Base-by-base conservation (phyloP, 2,113 vertebrate genomes). In the Micromys minutus region DNA sequence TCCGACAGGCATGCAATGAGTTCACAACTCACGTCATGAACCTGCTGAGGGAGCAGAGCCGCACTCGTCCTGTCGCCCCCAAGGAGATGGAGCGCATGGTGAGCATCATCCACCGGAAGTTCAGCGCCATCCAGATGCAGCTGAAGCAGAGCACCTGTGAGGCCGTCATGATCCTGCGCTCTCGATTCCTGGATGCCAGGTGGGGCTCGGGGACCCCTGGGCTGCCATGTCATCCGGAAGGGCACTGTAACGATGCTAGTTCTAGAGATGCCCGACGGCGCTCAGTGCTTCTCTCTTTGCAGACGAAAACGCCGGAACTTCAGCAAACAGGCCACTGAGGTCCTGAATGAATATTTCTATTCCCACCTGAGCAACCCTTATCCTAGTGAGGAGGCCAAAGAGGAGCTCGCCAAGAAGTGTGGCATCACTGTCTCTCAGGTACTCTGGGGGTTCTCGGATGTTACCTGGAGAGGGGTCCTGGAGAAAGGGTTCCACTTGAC, bases 41-140 rank as follows among this genome's bases (percentile, higher is more conserved):
- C 97, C 98, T 99, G 95, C 98, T 99, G 94, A 96, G 99, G 92
- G 99, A 99, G 95, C 99, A 99, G 98, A 99, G 99, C 2, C 99
- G 99, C 69, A 99, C 99, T 0, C 98, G 99, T 69, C 99, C 99
- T 0, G 99, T 99, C 76, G 99, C 99, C 0, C 99, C 99, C 1
- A 99, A 99, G 71, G 99, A 99, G 98, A 99, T 99, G 67, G 99
- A 99, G 97, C 99, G 99, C 94, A 99, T 99, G 99, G 99, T 99
- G 92, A 98, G 97, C 98, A 99, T 99, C 98, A 99, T 99, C 97
- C 99, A 99, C 80, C 98, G 99, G 55, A 99, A 99, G 97, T 99
- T 99, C 98, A 99, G 99, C 96, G 99, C 99, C 79, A 99, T 99
- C 98, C 99, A 99, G 98, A 99, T 99, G 81, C 99, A 99, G 63